Conservation (phyloP, 2,888 invertebrate species). For the Drosophila peninsularis region DNA sequence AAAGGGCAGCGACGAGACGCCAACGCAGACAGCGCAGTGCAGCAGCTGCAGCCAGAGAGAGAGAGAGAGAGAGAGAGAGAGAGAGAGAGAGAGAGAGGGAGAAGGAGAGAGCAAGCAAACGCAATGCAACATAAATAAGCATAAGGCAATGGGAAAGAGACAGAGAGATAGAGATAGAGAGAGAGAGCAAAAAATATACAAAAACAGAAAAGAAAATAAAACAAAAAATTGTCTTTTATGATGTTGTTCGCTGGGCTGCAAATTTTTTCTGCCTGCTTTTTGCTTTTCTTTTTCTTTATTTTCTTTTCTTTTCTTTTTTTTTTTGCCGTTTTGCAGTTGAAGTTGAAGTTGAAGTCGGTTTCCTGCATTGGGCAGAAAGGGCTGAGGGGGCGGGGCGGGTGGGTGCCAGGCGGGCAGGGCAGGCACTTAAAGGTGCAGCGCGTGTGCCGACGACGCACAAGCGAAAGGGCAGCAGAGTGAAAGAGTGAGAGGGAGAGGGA, state of each 20-base stretch:
- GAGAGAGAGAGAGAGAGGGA: slow-evolving; percentile 4
- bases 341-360: slow-evolving; percentile 44
- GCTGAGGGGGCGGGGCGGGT: background rate
- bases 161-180: background rate
- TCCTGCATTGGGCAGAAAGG: slow-evolving; percentile 58
- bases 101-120: slow-evolving; percentile 16
- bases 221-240: slow-evolving; percentile 77
- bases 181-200: slow-evolving; percentile 6
- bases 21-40: slow-evolving; percentile 61
- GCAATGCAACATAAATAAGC: slow-evolving; percentile 77
- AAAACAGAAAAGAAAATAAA: slow-evolving; percentile 18
- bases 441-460: slow-evolving; percentile 78
- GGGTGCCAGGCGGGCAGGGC: background rate
- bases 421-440: slow-evolving; percentile 76
- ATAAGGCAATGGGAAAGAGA: slow-evolving; percentile 31
- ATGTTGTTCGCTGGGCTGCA: slow-evolving; percentile 48
- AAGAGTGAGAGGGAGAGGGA: background rate
- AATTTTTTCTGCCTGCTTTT: slow-evolving; percentile 25
- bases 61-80: background rate
- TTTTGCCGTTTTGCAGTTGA: slow-evolving; percentile 37
- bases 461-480: slow-evolving; percentile 26
- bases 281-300: background rate
- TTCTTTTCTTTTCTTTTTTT: slow-evolving; percentile 5
- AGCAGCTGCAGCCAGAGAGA: slow-evolving; percentile 30
- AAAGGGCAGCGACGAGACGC: slow-evolving; percentile 71